Base-by-base conservation (phyloP, 2,797 vertebrate genomes). In the Acropternis orthonyx region DNA sequence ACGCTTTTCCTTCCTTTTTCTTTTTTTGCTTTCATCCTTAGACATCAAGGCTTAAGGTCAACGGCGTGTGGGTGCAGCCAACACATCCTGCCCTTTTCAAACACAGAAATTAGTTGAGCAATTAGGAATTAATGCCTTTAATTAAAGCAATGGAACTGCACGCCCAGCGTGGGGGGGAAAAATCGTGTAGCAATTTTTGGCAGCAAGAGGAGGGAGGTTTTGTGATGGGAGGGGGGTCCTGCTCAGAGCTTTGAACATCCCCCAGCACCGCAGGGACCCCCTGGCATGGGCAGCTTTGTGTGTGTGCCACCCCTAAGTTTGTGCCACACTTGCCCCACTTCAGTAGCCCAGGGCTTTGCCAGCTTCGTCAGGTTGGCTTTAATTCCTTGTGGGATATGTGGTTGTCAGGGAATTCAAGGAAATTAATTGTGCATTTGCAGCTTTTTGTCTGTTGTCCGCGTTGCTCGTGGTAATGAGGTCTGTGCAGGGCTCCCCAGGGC, bases 101-200 rank as follows among this genome's bases (percentile, higher is more conserved):
- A 90, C 51, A 9, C 36, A 76, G 71, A 78, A 94, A 95, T 93
- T 94, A 96, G 73, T 67, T 52, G 77, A 52, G 71, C 71, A 95
- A 96, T 96, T 96, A 94, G 36, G 46, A 95, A 75, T 93, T 92
- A 44, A 73, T 82, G 76, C 77, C 80, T 55, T 94, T 86, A 94
- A 95, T 95, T 94, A 94, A 11, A 41, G 51, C 69, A 69, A 66
- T 86, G 82, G 71, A 88, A 11, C 71, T 91, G 36, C 34, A 11
- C 48, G 17, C 27, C 51, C 56, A 32, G 58, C 6, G 37, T 21
- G 41, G 41, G 13, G 41, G 37, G 34, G 73, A 76, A 91, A 69
- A 85, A 4, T 3, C 6, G 9, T 39, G 3, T 7, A 0, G 32
- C 12, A 2, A 4, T 19, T 49, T 44, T 11, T 13, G 82, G 76